Conservation (phyloP, 2,888 invertebrate species). For the Cantharis nigra region DNA sequence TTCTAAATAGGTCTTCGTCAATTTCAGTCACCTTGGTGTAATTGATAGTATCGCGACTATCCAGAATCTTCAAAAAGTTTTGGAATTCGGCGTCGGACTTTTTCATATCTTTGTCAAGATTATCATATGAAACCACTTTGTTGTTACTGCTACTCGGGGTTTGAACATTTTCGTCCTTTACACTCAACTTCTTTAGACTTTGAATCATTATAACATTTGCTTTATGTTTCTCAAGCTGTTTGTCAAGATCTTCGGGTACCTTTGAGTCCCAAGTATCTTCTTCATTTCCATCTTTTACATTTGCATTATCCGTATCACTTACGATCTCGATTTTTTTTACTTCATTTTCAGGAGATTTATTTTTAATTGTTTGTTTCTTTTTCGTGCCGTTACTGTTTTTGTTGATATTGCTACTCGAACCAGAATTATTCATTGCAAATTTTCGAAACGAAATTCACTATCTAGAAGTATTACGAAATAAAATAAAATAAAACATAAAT, state of each 20-base stretch:
- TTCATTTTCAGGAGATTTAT: neutral
- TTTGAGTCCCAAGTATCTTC: neutral
- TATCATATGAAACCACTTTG: neutral
- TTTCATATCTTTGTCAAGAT: neutral
- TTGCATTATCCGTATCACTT: neutral
- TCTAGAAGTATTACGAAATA: neutral
- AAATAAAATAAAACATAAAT: neutral
- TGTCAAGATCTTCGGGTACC: neutral
- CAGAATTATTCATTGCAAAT: neutral
- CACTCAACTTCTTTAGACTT: no score
- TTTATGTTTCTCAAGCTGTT: neutral
- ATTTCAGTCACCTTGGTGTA: constrained; percentile 45
- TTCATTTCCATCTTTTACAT: neutral
- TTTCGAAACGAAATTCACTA: neutral
- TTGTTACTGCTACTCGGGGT: neutral
- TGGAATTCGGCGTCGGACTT: neutral
- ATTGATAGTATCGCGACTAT: neutral
- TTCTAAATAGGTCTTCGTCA: constrained; percentile 59
- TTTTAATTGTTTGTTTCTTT: neutral
- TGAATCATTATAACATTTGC: neutral
- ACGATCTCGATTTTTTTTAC: neutral
- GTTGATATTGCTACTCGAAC: neutral
- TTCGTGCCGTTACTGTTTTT: neutral
- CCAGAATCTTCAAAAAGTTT: neutral
- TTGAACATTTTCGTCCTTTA: neutral